Base-by-base conservation (phyloP, 2,888 invertebrate genomes). In the Miltochrista miniata region DNA sequence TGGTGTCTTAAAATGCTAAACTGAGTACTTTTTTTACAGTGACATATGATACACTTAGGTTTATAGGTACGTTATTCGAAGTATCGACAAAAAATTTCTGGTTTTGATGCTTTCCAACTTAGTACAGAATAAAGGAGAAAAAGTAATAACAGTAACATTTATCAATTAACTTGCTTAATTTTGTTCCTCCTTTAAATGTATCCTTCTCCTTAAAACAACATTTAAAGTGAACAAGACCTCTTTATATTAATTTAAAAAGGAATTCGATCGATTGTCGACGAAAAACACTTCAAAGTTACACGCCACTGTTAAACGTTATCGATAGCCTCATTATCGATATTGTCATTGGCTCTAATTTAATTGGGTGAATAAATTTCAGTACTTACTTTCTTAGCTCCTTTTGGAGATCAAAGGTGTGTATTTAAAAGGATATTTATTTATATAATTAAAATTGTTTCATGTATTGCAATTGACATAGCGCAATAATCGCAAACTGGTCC, bases 301-400 rank as follows among this genome's bases (percentile, higher is more conserved):
- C 68, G 68, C 59, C 65, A 60, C 59, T 72, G 73, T 74, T 70
- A 68, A 65, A 74, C 72, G 72, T 66, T 71, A 77, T 79, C 74
- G 76, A 82, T 83, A 74, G 76, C 75, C 85, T 85, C 83, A 83
- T 87, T 87, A 87, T 56, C 64, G 58, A 52, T 48, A 59, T 59
- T 70, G 67, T 74, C 76, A 72, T 75, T 63, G 60, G 67, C 68
- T 82, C 82, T 85, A 83, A 87, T 85, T 86, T 83, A 87, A 88
- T 87, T 84, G 84, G 79, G 54, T 64, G 54, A 67, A 79, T 81
- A 83, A 79, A 83, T 76, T 81, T 77, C 70, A 74, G 72, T 69
- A 68, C 70, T 77, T 69, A 68, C 70, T 77, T 74, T 77, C 74
- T 72, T 72, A 68, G 54, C 61, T 61, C 61, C 48, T 59, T 57